phyloP scores from a whole-genome alignment of 1,140 invertebrate genomes.

The Drosophila tsacasi region DNA sequence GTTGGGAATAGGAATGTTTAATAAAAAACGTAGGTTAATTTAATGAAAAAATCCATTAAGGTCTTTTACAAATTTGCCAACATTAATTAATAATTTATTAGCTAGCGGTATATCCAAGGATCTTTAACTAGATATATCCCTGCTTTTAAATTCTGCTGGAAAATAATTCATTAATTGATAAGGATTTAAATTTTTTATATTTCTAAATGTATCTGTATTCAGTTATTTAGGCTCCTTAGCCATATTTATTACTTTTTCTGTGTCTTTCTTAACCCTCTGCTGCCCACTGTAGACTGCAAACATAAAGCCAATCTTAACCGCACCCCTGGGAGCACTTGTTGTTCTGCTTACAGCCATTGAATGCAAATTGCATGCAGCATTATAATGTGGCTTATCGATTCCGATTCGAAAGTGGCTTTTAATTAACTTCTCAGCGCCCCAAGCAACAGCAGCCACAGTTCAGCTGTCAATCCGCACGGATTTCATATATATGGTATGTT shows the following conservation, averaged over 20 bases:
- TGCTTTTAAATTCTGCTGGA: background rate
- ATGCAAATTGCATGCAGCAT: constrained; percentile 35
- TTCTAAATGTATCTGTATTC: background rate
- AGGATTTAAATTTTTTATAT: background rate
- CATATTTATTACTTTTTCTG: background rate
- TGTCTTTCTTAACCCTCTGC: background rate
- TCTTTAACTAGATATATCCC: background rate
- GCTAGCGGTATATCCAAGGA: background rate
- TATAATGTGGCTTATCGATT: constrained; percentile 48
- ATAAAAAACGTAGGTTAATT: background rate
- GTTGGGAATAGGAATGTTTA: too few relatives aligned
- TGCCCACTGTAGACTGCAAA: constrained; percentile 8
- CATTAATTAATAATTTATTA: too few relatives aligned
- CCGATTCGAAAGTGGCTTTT: constrained; percentile 44
- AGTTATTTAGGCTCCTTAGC: too few relatives aligned
- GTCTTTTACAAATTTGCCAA: background rate
- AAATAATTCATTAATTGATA: too few relatives aligned
- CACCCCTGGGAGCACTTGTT: constrained; percentile 28
- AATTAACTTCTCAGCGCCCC: constrained; percentile 30
- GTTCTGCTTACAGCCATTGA: constrained; percentile 19
- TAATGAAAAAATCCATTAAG: background rate
- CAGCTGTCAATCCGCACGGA: constrained; percentile 15
- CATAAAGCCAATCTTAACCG: constrained; percentile 17
- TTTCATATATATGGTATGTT: constrained; percentile 2
- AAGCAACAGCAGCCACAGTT: constrained; percentile 1